Conservation (phyloP, 2,113 vertebrate genomes). For the Myocastor coypus region DNA sequence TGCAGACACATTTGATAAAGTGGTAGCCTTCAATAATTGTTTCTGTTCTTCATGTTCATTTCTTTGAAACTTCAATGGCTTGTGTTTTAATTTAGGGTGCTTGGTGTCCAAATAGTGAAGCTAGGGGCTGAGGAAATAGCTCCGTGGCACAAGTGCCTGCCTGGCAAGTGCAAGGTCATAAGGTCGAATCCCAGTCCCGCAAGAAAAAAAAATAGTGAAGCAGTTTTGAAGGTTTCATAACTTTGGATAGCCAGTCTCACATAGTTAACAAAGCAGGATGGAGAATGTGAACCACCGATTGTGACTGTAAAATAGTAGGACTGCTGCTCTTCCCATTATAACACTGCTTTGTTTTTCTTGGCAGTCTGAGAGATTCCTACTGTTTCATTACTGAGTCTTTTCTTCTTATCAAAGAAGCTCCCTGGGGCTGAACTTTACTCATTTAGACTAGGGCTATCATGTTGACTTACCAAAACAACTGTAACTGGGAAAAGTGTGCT, state of each 20-base stretch:
- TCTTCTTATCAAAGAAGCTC: not conserved
- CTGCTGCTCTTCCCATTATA: not conserved
- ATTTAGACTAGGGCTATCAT: not conserved
- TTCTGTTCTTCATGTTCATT: not conserved
- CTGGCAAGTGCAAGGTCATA: too few species aligned
- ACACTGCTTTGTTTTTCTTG: not conserved
- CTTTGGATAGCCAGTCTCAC: not conserved
- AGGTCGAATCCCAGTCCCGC: too few species aligned
- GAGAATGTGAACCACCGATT: not conserved
- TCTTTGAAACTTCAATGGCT: not conserved
- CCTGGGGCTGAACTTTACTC: not conserved
- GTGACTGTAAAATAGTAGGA: not conserved
- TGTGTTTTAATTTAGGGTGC: not conserved
- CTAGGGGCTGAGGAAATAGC: too few species aligned
- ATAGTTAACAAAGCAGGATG: not conserved
- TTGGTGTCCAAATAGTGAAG: not conserved
- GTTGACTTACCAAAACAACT: not conserved
- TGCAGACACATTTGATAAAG: not conserved
- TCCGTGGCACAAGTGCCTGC: too few species aligned
- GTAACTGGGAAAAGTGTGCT: not conserved
- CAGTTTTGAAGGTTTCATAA: not conserved
- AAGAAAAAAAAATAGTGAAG: not conserved
- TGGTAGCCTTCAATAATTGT: not conserved
- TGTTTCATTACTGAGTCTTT: not conserved
- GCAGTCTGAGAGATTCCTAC: not conserved